phyloP scores from a whole-genome alignment of 2,888 invertebrate genomes.

The Horisme vitalbata region DNA sequence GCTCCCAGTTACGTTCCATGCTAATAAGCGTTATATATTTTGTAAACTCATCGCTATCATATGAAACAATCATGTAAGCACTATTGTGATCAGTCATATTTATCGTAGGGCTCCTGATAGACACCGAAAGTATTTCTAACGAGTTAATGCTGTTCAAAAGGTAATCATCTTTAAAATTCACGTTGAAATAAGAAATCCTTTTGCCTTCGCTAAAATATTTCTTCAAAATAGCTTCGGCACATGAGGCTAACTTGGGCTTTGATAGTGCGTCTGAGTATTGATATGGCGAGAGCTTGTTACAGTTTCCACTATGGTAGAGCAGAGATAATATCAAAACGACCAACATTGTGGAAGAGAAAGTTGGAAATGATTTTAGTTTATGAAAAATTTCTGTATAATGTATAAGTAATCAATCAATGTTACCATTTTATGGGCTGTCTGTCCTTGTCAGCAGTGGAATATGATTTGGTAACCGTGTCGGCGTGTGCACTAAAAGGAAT shows the following conservation, averaged over 20 bases:
- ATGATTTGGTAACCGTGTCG: background rate
- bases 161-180: constrained; percentile 16
- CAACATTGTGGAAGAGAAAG: constrained; percentile 28
- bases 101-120: background rate
- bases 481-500: background rate
- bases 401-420: too few relatives aligned
- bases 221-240: constrained; percentile 27
- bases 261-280: background rate
- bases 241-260: constrained; percentile 13
- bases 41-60: constrained; percentile 31
- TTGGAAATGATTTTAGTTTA: constrained; percentile 2
- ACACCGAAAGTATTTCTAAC: constrained; percentile 5
- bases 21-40: constrained; percentile 31
- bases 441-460: background rate
- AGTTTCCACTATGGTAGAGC: constrained; percentile 8
- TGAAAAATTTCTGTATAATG: too few relatives aligned
- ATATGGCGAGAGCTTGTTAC: constrained; percentile 1
- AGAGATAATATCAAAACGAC: constrained; percentile 18
- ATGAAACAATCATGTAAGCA: constrained; percentile 42
- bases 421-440: too few relatives aligned
- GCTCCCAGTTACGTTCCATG: constrained; percentile 49
- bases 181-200: constrained; percentile 27
- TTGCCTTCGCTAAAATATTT: constrained; percentile 31
- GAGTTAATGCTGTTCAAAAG: constrained; percentile 34
- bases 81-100: background rate